phyloP scores from a whole-genome alignment of 2,797 vertebrate species.

The Bradypodion ventrale region DNA sequence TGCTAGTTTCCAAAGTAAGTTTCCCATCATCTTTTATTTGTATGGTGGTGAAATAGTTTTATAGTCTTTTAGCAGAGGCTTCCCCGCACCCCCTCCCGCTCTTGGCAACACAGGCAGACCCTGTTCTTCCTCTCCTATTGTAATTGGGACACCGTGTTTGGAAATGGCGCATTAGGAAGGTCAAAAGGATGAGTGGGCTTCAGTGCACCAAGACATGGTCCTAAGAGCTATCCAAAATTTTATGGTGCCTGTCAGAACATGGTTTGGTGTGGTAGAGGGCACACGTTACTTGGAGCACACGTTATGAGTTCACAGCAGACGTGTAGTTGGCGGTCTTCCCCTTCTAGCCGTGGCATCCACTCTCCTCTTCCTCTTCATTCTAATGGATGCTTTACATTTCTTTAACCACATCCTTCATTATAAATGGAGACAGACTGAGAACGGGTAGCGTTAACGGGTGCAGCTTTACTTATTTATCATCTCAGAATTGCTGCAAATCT shows the following conservation, averaged over 20 bases:
- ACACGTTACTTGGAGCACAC: neutral
- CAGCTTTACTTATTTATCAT: neutral
- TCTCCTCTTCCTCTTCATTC: neutral
- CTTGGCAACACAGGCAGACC: constrained; percentile 13
- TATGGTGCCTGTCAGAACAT: neutral
- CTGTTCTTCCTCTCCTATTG: neutral
- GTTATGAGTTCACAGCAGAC: neutral
- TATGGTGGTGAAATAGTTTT: constrained; percentile 63
- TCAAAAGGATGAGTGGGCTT: neutral
- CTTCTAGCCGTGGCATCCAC: neutral
- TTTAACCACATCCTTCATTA: neutral
- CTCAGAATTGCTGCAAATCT: neutral
- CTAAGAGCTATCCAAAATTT: neutral
- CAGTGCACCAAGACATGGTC: neutral
- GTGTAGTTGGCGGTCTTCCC: neutral
- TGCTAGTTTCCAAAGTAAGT: constrained; percentile 85
- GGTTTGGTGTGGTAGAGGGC: neutral
- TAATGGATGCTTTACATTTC: neutral
- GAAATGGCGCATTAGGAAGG: neutral
- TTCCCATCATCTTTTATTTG: constrained; percentile 49
- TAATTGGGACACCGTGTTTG: neutral
- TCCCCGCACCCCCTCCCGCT: neutral
- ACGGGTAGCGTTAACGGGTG: neutral
- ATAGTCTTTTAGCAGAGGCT: constrained; percentile 37
- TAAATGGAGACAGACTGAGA: neutral